A percentile compares a stretch with the other conserved stretches of the same genome.
Evolutionary conservation across 37 sponge, comb jelly and placozoan species (phyloP).

Genomic region (Lycopodina hypogea): DNA sequence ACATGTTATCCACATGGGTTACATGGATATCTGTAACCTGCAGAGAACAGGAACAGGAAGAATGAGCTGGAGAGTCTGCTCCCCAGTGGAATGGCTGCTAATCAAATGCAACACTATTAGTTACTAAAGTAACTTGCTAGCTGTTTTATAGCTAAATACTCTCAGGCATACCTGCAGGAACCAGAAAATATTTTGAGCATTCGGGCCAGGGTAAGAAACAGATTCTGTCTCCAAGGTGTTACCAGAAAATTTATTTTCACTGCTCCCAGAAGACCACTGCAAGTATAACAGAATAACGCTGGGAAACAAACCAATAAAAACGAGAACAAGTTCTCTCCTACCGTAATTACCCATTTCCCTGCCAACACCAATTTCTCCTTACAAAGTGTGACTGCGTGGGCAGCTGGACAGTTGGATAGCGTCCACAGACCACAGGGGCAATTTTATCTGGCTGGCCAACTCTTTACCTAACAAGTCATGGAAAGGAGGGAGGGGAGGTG

Average conservation of each 20-base stretch:
- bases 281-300: slow-evolving; percentile 16
- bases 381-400: too few relatives aligned
- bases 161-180: slow-evolving; percentile 62
- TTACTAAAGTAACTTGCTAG: too few relatives aligned
- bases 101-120: too few relatives aligned
- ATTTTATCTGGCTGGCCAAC: too few relatives aligned
- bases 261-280: slow-evolving; percentile 14
- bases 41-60: neutral
- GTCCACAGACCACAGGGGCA: too few relatives aligned
- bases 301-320: slow-evolving; percentile 11
- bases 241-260: neutral
- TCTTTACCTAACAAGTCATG: too few relatives aligned
- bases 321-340: neutral
- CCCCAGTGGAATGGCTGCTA: neutral
- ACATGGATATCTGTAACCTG: slow-evolving; percentile 88
- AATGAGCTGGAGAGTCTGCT: neutral
- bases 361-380: too few relatives aligned
- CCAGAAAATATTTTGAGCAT: slow-evolving; percentile 73
- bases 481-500: too few relatives aligned
- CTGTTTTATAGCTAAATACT: too few relatives aligned
- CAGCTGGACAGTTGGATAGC: too few relatives aligned
- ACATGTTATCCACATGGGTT: slow-evolving; percentile 27
- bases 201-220: slow-evolving; percentile 48
- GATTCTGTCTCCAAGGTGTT: neutral
- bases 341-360: too few relatives aligned